Base-by-base conservation (phyloP, 1,140 invertebrate species). In the Hypsibius dujardini region DNA sequence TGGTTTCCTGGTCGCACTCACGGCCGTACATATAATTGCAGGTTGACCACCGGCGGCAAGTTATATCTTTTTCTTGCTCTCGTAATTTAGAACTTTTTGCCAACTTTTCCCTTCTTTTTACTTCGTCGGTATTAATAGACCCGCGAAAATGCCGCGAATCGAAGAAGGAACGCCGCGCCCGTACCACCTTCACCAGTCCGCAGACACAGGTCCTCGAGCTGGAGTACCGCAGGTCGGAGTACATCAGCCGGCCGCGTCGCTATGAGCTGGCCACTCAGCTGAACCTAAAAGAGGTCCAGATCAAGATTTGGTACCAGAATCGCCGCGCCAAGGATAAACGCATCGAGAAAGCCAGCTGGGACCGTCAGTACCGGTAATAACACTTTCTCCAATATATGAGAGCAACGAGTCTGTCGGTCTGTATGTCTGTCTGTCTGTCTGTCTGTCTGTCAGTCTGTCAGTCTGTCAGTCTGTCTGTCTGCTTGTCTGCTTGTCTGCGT, bases 231-330 rank as follows among this genome's bases (percentile, higher is more conserved):
- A 81, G 87, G 47, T 88, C 87, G 1, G 92, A 95, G 80, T 95
- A 95, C 77, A 92, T 95, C 70, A 91, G 90, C 1, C 81, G 91
- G 62, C 85, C 88, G 46, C 80, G 90, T 75, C 82, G 90, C 76
- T 90, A 87, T 77, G 91, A 95, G 80, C 80, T 95, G 72, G 92
- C 93, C 0, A 86, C 89, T 73, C 83, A 86, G 0, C 79, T 95
- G 45, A 82, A 84, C 67, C 81, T 96, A 2, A 90, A 89, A 1
- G 93, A 95, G 79, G 95, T 91, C 0, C 74, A 92, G 81, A 92
- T 95, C 70, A 95, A 94, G 80, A 94, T 94, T 73, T 95, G 93
- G 93, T 96, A 95, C 77, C 93, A 96, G 80, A 95, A 96, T 79
- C 82, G 92, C 69, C 82, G 92, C 74, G 92, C 92, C 3, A 95